Evolutionary conservation across 2,888 invertebrate genomes (phyloP), one percentile per base, ranked within the genome.

Genomic region (Heliconius ethilla): DNA sequence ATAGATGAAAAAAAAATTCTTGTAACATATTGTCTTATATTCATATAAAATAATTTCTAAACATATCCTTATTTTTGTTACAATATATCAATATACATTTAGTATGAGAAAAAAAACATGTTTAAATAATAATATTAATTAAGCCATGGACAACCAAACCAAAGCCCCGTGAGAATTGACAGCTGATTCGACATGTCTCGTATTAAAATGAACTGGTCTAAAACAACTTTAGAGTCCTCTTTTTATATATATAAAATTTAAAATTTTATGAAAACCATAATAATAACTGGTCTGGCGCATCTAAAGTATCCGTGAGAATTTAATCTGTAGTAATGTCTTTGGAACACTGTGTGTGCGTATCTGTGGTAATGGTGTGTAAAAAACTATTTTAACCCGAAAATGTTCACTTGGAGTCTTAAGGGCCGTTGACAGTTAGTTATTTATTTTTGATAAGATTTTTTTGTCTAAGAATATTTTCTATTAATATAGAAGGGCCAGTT

Each of bases 261-360:
- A 70, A 81, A 75, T 85, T 22, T n/a, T 69, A 15, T 79, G 79
- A n/a, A 10, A 11, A 15, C 67, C n/a, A 3, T 75, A 80, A 63
- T 82, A 85, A 85, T 85, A 86, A 88, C 86, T 85, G 85, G 87
- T 89, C 88, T 90, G 33, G 4, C 83, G 87, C 89, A 85, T 89
- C 89, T 89, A 89, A 90, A 89, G 83, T 88, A 88, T 85, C 85
- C 89, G 92, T 92, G 93, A 91, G 93, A 93, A 93, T 92, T 91
- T 91, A 92, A 91, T 90, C 89, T 84, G 87, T 87, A 86, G 90
- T 88, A 40, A 40, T 40, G 86, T 89, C 91, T 91, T 90, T 87
- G 85, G 82, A 84, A 86, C 82, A 84, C 55, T 72, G 13, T 7
- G 70, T 33, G 33, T 70, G 83, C 85, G 84, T 87, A 87, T 87